Evolutionary conservation across 2,797 vertebrate species (phyloP), one percentile per base, ranked within the genome.

Genomic region (Acropternis orthonyx): DNA sequence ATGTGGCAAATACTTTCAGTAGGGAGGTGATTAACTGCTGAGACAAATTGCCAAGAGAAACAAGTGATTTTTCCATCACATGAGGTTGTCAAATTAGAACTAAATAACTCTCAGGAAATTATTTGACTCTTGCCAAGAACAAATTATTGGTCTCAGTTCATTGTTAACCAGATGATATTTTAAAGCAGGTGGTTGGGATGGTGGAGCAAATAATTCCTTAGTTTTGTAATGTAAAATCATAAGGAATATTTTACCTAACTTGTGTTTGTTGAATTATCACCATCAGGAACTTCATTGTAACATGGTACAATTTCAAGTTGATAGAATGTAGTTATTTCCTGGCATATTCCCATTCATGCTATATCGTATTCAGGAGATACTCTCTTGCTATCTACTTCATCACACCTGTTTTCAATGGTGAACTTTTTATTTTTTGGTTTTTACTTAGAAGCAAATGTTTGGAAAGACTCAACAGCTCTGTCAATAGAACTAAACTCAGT

Each of bases 1-100:
- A 86, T 82, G 83, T 94, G 80, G 90, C 93, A 94, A 88, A 95
- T 91, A 88, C 92, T 95, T 96, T 92, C 85, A 93, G 85, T 61
- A 67, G 83, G 74, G 85, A 97, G 92, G 83, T 96, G 94, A 96
- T 95, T 97, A 96, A 95, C 93, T 22, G 8, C 88, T 93, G 93
- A 89, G 96, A 96, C 69, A 97, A 95, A 95, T 86, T 97, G 96
- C 96, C 96, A 97, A 97, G 94, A 95, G 96, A 96, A 96, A 95
- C 93, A 95, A 95, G 89, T 88, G 88, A 95, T 97, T 95, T 97
- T 96, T 97, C 85, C 88, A 86, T 94, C 95, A 92, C 92, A 95
- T 92, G 93, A 95, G 89, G 88, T 90, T 97, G 95, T 97, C 94
- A 96, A 95, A 95, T 96, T 96, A 97, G 93, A 90, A 81, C 88